Percentiles rank a stretch among this genome's conserved stretches.
These are phyloP conservation scores for human (Homo sapiens) DNA, from an alignment of 2,113 vertebrate species.

Conservation along the genomic window DNA sequence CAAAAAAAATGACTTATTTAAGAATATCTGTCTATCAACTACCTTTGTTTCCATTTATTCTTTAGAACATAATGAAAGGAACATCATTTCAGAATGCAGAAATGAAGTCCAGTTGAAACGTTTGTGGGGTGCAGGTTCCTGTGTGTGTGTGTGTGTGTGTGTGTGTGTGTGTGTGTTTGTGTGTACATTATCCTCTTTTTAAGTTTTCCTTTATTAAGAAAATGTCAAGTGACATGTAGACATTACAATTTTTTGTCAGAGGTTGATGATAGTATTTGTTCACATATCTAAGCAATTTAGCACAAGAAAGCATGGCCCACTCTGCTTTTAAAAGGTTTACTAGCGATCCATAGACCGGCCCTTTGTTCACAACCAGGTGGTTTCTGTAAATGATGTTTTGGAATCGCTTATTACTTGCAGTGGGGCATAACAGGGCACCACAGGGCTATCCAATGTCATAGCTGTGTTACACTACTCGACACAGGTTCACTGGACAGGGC, in stretches of 20 bases:
- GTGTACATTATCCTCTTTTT: too few species aligned
- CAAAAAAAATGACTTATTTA: not conserved
- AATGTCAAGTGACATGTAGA: not conserved
- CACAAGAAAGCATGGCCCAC: not conserved
- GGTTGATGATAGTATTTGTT: not conserved
- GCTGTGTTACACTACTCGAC: not conserved
- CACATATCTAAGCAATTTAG: not conserved
- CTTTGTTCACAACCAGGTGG: not conserved
- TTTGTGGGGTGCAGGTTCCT: rapidly evolving
- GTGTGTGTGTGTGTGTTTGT: rapidly evolving
- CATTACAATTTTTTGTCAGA: not conserved
- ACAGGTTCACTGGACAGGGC: not conserved
- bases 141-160: too few species aligned
- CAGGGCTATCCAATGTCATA: not conserved
- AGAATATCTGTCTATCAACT: not conserved
- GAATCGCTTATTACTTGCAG: not conserved
- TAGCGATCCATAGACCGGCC: not conserved
- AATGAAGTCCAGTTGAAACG: not conserved
- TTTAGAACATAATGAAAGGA: not conserved
- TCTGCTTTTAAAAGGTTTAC: not conserved
- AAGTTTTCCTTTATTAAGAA: not conserved
- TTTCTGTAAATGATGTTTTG: not conserved
- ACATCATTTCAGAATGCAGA: not conserved
- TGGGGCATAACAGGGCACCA: not conserved
- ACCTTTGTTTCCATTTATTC: not conserved